Conservation (phyloP, 2,113 vertebrate genomes). For the Lycocorax pyrrhopterus region DNA sequence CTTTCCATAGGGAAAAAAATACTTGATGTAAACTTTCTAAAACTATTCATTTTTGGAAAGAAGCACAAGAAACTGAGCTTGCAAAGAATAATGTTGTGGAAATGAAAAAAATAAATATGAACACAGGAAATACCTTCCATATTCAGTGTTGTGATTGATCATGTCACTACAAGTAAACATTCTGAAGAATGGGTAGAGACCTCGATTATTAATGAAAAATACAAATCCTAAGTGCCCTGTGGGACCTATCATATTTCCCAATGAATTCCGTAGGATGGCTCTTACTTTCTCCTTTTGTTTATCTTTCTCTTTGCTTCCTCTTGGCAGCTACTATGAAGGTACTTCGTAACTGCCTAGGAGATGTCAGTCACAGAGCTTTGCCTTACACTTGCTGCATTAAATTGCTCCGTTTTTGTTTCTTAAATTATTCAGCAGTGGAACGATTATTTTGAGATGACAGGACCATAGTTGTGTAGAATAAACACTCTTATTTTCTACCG, state of each 20-base stretch:
- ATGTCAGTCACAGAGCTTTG: slow-evolving; percentile 14
- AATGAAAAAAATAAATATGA: neutral
- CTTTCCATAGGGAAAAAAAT: neutral
- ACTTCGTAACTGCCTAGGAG: neutral
- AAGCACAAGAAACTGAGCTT: neutral
- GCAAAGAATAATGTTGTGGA: neutral
- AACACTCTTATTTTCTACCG: neutral
- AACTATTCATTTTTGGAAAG: neutral
- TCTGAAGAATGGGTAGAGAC: neutral
- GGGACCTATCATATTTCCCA: neutral
- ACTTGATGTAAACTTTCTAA: neutral
- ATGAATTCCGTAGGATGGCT: neutral
- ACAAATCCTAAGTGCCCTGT: neutral
- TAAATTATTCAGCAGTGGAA: slow-evolving; percentile 39
- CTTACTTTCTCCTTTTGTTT: neutral
- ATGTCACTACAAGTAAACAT: neutral
- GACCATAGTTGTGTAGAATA: slow-evolving; percentile 3
- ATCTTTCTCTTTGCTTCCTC: neutral
- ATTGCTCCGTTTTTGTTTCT: slow-evolving; percentile 22
- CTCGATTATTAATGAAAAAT: neutral
- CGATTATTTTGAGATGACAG: slow-evolving; percentile 28
- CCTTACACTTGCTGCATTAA: slow-evolving; percentile 11
- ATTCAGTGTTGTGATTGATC: neutral
- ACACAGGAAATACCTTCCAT: neutral
- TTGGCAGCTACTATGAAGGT: neutral